A percentile compares a stretch with the other conserved stretches of the same genome.
Conservation (phyloP, 2,888 invertebrate species). For the Cheilosia scutellata region DNA sequence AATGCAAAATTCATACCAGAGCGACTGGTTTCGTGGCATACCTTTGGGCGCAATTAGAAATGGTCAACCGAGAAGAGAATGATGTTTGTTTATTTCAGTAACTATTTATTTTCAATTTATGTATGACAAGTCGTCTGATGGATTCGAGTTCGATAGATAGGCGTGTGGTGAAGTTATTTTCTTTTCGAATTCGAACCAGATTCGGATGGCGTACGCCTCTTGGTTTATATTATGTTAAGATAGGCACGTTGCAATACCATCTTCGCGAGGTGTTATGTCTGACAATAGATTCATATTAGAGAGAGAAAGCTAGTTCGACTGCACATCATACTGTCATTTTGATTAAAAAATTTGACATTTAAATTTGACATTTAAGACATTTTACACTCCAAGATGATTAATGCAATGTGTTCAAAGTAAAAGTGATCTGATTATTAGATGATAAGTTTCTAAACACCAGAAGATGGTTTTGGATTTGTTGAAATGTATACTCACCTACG, state of each 20-base stretch:
- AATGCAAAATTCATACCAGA: not conserved
- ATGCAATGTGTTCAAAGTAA: not conserved
- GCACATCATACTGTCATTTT: not conserved
- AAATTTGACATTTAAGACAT: not conserved
- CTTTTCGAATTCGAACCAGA: not conserved
- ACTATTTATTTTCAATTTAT: conserved; percentile 35
- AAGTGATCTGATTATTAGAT: conserved; percentile 11
- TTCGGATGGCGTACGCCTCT: not conserved
- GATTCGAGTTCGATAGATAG: conserved; percentile 3
- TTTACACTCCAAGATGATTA: not conserved
- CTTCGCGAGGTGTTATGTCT: too few relatives aligned
- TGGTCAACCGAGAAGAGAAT: not conserved
- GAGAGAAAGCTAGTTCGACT: too few relatives aligned
- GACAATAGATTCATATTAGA: too few relatives aligned
- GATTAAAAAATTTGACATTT: not conserved
- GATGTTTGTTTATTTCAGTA: conserved; percentile 25
- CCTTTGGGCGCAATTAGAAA: conserved; percentile 72
- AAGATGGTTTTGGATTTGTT: not conserved
- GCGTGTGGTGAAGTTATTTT: conserved; percentile 2
- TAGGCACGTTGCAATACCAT: not conserved
- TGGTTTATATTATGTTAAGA: not conserved
- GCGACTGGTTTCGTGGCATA: conserved; percentile 68
- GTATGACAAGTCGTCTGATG: not conserved
- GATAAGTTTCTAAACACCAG: not conserved
- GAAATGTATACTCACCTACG: not conserved